Percentiles rank a stretch among this genome's conserved stretches.
phyloP scores from a whole-genome alignment of 2,113 vertebrate species.

The Eupsittula cactorum region DNA sequence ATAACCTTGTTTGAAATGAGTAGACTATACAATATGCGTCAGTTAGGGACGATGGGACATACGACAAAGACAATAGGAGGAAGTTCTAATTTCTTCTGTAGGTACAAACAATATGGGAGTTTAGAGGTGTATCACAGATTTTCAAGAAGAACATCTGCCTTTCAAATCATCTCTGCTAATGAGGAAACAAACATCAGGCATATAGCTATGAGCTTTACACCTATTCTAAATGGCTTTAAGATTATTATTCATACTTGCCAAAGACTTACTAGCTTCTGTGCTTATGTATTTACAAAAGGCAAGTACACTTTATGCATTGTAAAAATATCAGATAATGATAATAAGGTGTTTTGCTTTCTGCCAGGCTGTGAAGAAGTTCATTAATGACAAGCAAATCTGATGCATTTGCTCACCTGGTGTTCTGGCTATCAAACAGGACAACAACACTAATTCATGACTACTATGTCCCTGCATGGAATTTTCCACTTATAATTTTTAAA shows the following conservation, averaged over 20 bases:
- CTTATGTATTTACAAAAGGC: background rate
- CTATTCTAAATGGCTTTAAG: background rate
- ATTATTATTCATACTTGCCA: background rate
- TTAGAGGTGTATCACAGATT: slow-evolving; percentile 17
- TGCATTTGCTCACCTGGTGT: background rate
- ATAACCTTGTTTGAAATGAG: slow-evolving; percentile 47
- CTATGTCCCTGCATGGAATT: background rate
- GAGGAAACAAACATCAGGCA: slow-evolving; percentile 39
- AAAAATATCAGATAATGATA: rapidly evolving
- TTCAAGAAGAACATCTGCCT: slow-evolving; percentile 75
- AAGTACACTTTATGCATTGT: rapidly evolving
- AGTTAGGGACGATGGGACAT: slow-evolving; percentile 68
- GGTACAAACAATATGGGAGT: slow-evolving; percentile 77
- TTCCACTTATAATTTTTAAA: background rate
- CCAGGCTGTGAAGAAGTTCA: rapidly evolving
- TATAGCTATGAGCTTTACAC: slow-evolving; percentile 31
- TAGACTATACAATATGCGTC: slow-evolving; percentile 72
- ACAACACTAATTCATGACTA: background rate
- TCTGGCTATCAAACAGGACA: background rate
- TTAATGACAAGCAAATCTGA: background rate
- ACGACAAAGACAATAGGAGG: slow-evolving; percentile 77
- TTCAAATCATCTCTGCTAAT: slow-evolving; percentile 54
- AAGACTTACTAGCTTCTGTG: background rate
- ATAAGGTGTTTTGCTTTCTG: background rate
- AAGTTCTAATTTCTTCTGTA: slow-evolving; percentile 78